These are phyloP conservation scores for Porites australiensis DNA, from an alignment of 64 coral and sea anemone genomes.

Conservation along the genomic window DNA sequence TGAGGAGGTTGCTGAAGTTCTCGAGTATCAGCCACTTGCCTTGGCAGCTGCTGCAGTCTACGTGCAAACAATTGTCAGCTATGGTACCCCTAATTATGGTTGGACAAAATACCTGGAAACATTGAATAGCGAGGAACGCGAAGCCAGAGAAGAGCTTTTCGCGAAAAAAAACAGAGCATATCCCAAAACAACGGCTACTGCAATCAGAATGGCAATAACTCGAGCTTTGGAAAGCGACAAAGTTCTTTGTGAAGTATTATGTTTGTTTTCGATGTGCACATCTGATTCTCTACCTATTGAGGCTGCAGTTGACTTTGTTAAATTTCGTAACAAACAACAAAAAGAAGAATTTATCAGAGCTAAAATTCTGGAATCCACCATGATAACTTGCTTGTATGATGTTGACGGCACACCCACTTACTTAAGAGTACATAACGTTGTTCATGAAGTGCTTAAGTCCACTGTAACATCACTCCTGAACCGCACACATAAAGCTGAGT, in stretches of 20 bases:
- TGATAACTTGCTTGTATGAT: constrained; percentile 14
- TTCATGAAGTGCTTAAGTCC: constrained; percentile 10
- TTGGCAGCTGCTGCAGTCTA: constrained; percentile 69
- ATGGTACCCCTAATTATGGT: background rate
- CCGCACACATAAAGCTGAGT: background rate
- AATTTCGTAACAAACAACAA: background rate
- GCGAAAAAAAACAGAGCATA: constrained; percentile 43
- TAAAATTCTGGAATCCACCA: constrained; percentile 27
- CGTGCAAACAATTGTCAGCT: constrained; percentile 15
- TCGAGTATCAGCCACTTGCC: constrained; percentile 68
- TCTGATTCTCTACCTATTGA: constrained; percentile 54
- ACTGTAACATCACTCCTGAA: background rate
- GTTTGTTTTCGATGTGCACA: constrained; percentile 51
- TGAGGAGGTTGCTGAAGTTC: constrained; percentile 35
- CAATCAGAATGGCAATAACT: constrained; percentile 52
- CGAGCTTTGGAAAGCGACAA: constrained; percentile 1
- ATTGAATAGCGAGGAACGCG: constrained; percentile 28
- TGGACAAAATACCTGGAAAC: constrained; percentile 58
- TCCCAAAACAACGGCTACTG: constrained; percentile 43
- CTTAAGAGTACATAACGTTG: constrained; percentile 52
- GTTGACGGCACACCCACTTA: background rate
- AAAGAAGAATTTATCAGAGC: constrained; percentile 22
- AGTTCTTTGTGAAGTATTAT: constrained; percentile 41
- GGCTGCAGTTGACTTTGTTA: constrained; percentile 41
- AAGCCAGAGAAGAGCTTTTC: constrained; percentile 37